A percentile compares a stretch with the other conserved stretches of the same genome.
These are phyloP conservation scores for Leptopilina myrica DNA, from an alignment of 2,888 invertebrate genomes.

Conservation along the genomic window DNA sequence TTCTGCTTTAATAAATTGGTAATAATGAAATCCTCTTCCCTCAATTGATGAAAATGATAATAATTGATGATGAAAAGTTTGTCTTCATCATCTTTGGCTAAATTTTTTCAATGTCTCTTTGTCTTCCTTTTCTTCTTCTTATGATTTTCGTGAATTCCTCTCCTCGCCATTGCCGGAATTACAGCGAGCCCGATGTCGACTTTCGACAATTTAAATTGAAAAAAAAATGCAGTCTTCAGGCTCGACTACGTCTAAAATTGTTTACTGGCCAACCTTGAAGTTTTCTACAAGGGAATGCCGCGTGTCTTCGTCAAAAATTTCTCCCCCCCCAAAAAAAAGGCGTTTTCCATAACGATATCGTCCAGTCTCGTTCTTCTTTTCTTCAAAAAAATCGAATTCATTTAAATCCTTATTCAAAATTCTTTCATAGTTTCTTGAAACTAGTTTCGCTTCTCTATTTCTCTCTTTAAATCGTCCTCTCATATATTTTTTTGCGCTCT, in stretches of 20 bases:
- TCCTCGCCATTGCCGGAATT: conserved; percentile 62
- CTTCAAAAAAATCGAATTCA: too few species aligned
- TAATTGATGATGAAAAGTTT: conserved; percentile 44
- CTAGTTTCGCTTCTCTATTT: too few species aligned
- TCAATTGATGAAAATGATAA: conserved; percentile 44
- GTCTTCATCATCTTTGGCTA: conserved; percentile 35
- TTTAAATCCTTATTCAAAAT: too few species aligned
- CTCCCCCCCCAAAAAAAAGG: conserved; percentile 9
- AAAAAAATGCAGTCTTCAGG: conserved; percentile 60
- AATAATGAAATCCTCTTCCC: conserved; percentile 52
- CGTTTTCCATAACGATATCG: too few species aligned
- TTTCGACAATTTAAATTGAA: neutral
- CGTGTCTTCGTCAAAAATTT: conserved; percentile 60
- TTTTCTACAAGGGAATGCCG: conserved; percentile 55
- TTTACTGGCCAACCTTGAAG: conserved; percentile 74
- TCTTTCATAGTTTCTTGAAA: too few species aligned
- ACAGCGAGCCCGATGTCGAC: conserved; percentile 61
- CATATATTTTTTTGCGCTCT: conserved; percentile 37
- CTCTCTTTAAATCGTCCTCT: neutral
- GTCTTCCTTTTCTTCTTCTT: conserved; percentile 30
- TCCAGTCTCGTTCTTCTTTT: conserved; percentile 10
- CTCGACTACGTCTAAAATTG: conserved; percentile 70
- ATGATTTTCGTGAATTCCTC: conserved; percentile 42
- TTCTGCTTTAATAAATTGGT: conserved; percentile 42
- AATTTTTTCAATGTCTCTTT: conserved; percentile 43